Evolutionary conservation across 92 coral and sea anemone species (phyloP).

Genomic region (Nematostella vectensis): DNA sequence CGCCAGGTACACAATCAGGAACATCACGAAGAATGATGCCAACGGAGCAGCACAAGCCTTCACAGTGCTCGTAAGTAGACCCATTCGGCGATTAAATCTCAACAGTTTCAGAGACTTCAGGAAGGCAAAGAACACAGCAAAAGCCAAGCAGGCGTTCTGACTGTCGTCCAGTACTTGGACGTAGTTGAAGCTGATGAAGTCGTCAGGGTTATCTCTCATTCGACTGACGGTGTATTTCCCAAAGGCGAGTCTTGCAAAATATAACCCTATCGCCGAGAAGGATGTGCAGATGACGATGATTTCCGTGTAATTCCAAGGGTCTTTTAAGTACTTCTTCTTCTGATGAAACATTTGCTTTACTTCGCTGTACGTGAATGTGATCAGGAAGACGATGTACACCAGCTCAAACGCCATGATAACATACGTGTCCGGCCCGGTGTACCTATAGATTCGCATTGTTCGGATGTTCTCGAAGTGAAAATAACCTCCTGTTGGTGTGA

Average conservation of each 20-base stretch:
- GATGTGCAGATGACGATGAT: slow-evolving; percentile 49
- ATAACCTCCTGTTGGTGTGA: slow-evolving; percentile 78
- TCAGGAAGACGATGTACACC: slow-evolving; percentile 43
- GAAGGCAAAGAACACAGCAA: slow-evolving; percentile 61
- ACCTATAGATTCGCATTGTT: slow-evolving; percentile 67
- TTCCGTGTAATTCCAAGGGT: slow-evolving; percentile 75
- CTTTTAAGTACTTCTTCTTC: slow-evolving; percentile 61
- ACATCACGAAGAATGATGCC: slow-evolving; percentile 60
- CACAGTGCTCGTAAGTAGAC: slow-evolving; percentile 49
- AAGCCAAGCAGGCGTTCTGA: slow-evolving; percentile 50
- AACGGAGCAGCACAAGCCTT: slow-evolving; percentile 47
- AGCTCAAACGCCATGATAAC: slow-evolving; percentile 73
- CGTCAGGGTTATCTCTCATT: slow-evolving; percentile 53
- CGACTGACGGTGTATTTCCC: slow-evolving; percentile 41
- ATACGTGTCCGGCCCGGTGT: slow-evolving; percentile 54
- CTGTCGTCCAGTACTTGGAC: slow-evolving; percentile 58
- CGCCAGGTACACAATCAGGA: slow-evolving; percentile 55
- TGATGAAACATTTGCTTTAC: slow-evolving; percentile 48
- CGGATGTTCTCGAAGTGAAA: slow-evolving; percentile 51
- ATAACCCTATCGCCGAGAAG: slow-evolving; percentile 70
- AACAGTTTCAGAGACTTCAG: slow-evolving; percentile 62
- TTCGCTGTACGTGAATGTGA: slow-evolving; percentile 68
- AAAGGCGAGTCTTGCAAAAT: slow-evolving; percentile 63
- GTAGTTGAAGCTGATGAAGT: slow-evolving; percentile 67
- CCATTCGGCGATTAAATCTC: slow-evolving; percentile 76